These are phyloP conservation scores for Pampus argenteus DNA, from an alignment of 2,797 vertebrate species.

Conservation along the genomic window DNA sequence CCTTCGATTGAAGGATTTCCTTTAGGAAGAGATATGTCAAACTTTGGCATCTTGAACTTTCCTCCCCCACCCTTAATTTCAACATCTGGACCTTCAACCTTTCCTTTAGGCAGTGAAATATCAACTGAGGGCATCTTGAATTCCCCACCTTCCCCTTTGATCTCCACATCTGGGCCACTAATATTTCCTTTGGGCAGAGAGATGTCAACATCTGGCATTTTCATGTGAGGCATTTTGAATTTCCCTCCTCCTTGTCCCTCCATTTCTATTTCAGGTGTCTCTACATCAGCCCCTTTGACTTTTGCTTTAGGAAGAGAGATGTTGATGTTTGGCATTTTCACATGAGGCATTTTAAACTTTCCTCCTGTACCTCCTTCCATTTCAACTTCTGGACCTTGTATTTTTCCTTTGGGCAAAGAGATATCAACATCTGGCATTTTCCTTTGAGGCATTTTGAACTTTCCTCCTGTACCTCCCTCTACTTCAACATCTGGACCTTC, in stretches of 20 bases:
- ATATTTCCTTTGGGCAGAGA: slow-evolving; percentile 57
- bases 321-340: slow-evolving; percentile 68
- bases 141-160: slow-evolving; percentile 19
- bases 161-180: slow-evolving; percentile 37
- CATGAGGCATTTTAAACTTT: slow-evolving; percentile 59
- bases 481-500: slow-evolving; percentile 22
- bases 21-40: slow-evolving; percentile 76
- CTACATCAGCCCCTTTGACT: slow-evolving; percentile 39
- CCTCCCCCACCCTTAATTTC: slow-evolving; percentile 42
- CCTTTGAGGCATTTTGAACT: slow-evolving; percentile 38
- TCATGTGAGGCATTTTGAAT: slow-evolving; percentile 64
- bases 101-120: slow-evolving; percentile 67
- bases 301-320: slow-evolving; percentile 68
- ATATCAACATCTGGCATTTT: slow-evolving; percentile 72
- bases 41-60: slow-evolving; percentile 63
- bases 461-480: slow-evolving; percentile 4
- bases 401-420: slow-evolving; percentile 66
- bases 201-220: slow-evolving; percentile 65
- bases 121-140: slow-evolving; percentile 54
- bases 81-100: slow-evolving; percentile 21
- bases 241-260: slow-evolving; percentile 16
- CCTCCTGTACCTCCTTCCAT: slow-evolving; percentile 5
- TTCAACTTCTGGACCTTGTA: slow-evolving; percentile 45
- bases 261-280: slow-evolving; percentile 45
- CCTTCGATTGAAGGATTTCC: slow-evolving; percentile 51